Evolutionary conservation across 2,888 invertebrate genomes (phyloP).

Genomic region (Plutella xylostella): DNA sequence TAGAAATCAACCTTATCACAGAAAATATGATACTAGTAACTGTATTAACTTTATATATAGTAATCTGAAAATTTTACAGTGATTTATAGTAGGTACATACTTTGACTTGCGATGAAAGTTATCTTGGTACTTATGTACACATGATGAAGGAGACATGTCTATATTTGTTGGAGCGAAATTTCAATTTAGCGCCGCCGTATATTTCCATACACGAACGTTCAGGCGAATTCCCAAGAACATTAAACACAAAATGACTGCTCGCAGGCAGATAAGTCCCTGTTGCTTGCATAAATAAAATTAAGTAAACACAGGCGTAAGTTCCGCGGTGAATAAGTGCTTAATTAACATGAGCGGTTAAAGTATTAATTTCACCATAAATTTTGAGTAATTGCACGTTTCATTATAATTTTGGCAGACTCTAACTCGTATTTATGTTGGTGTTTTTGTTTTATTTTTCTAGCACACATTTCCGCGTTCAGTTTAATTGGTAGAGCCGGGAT

Average conservation of each 20-base stretch:
- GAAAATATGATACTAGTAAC: too few species aligned
- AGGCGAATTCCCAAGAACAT: background rate
- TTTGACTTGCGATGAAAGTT: too few species aligned
- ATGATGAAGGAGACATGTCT: background rate
- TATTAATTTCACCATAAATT: slow-evolving; percentile 68
- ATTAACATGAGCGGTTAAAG: slow-evolving; percentile 63
- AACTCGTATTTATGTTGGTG: slow-evolving; percentile 54
- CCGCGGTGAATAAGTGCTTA: slow-evolving; percentile 48
- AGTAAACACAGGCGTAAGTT: slow-evolving; percentile 31
- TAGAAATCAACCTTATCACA: too few species aligned
- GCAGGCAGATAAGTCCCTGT: slow-evolving; percentile 3
- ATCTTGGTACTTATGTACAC: too few species aligned
- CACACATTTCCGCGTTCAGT: slow-evolving; percentile 41
- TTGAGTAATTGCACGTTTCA: slow-evolving; percentile 54
- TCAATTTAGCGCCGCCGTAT: background rate
- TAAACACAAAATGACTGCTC: slow-evolving; percentile 6
- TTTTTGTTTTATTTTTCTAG: slow-evolving; percentile 37
- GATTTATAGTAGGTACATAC: too few species aligned
- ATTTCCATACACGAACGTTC: background rate
- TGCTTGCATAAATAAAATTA: slow-evolving; percentile 6
- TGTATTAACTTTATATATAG: too few species aligned
- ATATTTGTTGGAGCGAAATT: background rate
- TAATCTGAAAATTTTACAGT: too few species aligned
- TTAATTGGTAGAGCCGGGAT: slow-evolving; percentile 53
- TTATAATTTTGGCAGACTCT: slow-evolving; percentile 51